Base-by-base conservation (phyloP, 2,888 invertebrate genomes). In the Eupithecia exiguata region DNA sequence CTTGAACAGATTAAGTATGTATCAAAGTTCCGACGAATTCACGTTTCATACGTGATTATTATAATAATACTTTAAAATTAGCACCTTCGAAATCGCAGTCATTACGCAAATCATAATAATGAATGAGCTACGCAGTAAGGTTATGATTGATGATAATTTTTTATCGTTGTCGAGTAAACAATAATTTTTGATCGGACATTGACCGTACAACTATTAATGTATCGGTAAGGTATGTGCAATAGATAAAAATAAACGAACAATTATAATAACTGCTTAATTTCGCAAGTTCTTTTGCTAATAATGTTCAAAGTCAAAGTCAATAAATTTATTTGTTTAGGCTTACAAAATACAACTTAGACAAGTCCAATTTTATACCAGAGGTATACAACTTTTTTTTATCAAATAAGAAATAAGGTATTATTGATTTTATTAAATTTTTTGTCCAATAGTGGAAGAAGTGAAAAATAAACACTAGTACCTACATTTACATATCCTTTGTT, bases 51-150 rank as follows among this genome's bases (percentile, higher is more conserved):
- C 61, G 68, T 71, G 67, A 68, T 74, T 68, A 63, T 70, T 61
- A 40, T 21, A 63, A 70, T 63, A 68, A 43, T 10, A 49, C 4
- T 62, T 49, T 70, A 67, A 63, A 65, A 72, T 30, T 30, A 6
- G 53, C 38, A 65, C 53, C n/a, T 53, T 58, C 49, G 46, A 40
- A 36, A 61, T 69, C 7, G 49, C 43, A n/a, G 18, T 68, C 53
- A 58, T 69, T 69, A 71, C 62, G 61, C 46, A 38, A 18, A 53
- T 70, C 40, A 68, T 68, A 53, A 70, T 74, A 46, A 69, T 65
- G 58, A 71, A 58, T 68, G 36, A 71, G 30, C 43, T 40, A 70
- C 49, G 30, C 43, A 30, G 18, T 68, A 25, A 40, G n/a, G 0
- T 40, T 12, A 63, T 40, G 25, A 43, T 66, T 66, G 21, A 66